Conservation (phyloP, 1,140 invertebrate genomes). For the Globodera rostochiensis region DNA sequence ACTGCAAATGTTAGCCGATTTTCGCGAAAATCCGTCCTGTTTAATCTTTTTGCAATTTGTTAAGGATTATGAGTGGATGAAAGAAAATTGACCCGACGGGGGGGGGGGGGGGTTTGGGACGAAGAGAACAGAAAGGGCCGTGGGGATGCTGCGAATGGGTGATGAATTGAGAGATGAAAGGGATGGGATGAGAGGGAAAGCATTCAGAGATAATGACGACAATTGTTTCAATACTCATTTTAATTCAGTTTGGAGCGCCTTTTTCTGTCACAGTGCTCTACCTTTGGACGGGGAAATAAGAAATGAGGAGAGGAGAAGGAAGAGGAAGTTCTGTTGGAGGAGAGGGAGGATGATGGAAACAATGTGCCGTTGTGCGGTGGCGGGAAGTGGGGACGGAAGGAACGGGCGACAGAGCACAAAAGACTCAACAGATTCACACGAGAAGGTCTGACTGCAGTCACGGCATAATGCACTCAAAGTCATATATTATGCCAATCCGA, state of each 20-base stretch:
- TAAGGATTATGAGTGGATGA: not conserved
- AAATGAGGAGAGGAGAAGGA: not conserved
- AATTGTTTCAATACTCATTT: not conserved
- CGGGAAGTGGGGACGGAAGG: not conserved
- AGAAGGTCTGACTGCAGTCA: not conserved
- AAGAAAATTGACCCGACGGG: not conserved
- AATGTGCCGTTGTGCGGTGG: not conserved
- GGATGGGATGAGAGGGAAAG: not conserved
- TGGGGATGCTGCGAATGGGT: not conserved
- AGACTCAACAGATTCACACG: not conserved
- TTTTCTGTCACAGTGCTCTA: not conserved
- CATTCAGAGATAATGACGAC: not conserved
- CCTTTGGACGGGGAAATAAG: not conserved
- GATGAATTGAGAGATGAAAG: not conserved
- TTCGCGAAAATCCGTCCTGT: no score
- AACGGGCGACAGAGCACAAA: not conserved
- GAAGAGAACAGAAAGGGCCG: not conserved
- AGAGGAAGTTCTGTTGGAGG: not conserved
- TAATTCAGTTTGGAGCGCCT: constrained; percentile 11
- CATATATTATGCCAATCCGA: not conserved
- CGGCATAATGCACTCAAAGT: not conserved
- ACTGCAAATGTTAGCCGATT: no score
- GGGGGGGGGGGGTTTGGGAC: not conserved
- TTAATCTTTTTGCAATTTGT: not conserved
- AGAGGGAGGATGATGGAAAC: not conserved